These are phyloP conservation scores for Camponotus pennsylvanicus DNA, from an alignment of 1,140 invertebrate species.

Conservation along the genomic window DNA sequence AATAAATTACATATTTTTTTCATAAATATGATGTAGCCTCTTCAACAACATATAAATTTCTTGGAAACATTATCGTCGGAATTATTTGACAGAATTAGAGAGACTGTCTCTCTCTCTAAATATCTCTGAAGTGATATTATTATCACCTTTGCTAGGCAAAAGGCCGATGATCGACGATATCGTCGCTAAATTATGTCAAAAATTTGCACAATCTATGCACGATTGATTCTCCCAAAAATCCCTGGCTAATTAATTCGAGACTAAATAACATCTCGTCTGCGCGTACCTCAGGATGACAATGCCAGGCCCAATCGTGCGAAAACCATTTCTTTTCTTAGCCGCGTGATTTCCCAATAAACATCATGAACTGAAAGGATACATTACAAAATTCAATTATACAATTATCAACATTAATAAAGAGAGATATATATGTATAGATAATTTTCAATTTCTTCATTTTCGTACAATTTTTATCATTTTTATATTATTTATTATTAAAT, in stretches of 20 bases:
- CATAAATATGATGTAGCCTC: background rate
- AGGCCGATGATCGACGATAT: constrained; percentile 24
- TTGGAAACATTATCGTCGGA: constrained; percentile 33
- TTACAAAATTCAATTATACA: constrained; percentile 48
- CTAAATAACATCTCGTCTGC: constrained; percentile 51
- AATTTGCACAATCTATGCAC: background rate
- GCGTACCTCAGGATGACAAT: constrained; percentile 79
- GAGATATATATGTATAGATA: background rate
- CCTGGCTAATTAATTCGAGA: constrained; percentile 28
- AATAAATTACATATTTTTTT: constrained; percentile 12
- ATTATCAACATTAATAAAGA: background rate
- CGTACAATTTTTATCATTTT: constrained; percentile 12
- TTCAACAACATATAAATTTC: constrained; percentile 11
- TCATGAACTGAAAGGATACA: constrained; percentile 89
- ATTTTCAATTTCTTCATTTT: background rate
- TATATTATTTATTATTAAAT: background rate
- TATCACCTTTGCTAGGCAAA: background rate
- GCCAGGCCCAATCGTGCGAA: constrained; percentile 90
- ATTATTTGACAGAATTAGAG: constrained; percentile 35
- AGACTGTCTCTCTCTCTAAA: background rate
- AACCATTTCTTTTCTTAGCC: constrained; percentile 91
- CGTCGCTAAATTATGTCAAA: constrained; percentile 6
- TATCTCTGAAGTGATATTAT: constrained; percentile 7
- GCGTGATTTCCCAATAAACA: constrained; percentile 92
- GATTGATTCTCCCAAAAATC: background rate